Conservation (phyloP, 1,140 invertebrate species). For the Drosophila nannoptera region DNA sequence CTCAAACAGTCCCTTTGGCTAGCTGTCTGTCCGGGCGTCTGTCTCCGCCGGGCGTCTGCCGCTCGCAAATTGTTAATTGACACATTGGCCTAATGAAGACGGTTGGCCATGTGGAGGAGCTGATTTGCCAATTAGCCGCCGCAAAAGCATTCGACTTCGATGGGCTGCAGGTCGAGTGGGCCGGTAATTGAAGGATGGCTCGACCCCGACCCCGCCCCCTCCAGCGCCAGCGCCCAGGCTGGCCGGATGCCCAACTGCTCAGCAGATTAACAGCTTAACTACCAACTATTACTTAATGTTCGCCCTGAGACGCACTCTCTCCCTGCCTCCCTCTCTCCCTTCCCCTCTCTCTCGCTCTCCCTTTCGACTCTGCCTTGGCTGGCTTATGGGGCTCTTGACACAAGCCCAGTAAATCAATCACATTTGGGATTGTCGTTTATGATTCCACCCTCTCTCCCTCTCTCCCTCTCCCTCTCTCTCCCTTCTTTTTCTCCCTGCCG, state of each 20-base stretch:
- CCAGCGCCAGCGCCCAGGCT: no score
- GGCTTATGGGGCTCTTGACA: not conserved
- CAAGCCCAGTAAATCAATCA: conserved; percentile 34
- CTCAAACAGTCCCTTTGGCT: not conserved
- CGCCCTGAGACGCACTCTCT: not conserved
- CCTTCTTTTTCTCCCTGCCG: no score
- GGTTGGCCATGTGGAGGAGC: conserved; percentile 11
- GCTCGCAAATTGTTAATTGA: conserved; percentile 67
- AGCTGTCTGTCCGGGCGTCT: not conserved
- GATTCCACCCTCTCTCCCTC: conserved; percentile 8
- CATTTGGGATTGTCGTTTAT: conserved; percentile 35
- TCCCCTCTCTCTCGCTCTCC: not conserved
- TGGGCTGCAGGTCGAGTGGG: conserved; percentile 9
- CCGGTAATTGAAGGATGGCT: conserved; percentile 27
- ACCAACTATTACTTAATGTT: conserved; percentile 23
- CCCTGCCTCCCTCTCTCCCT: not conserved
- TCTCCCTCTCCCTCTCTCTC: not conserved
- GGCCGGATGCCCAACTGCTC: conserved; percentile 25
- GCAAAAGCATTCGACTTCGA: conserved; percentile 31
- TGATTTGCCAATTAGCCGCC: conserved; percentile 37
- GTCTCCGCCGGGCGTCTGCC: not conserved
- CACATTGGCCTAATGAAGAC: conserved; percentile 59
- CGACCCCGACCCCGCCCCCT: conserved; percentile 1
- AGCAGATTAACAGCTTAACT: conserved; percentile 5
- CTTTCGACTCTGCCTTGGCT: not conserved